A percentile compares a stretch with the other conserved stretches of the same genome.
These are phyloP conservation scores for Anthoscopus minutus DNA, from an alignment of 2,113 vertebrate species.

Conservation along the genomic window DNA sequence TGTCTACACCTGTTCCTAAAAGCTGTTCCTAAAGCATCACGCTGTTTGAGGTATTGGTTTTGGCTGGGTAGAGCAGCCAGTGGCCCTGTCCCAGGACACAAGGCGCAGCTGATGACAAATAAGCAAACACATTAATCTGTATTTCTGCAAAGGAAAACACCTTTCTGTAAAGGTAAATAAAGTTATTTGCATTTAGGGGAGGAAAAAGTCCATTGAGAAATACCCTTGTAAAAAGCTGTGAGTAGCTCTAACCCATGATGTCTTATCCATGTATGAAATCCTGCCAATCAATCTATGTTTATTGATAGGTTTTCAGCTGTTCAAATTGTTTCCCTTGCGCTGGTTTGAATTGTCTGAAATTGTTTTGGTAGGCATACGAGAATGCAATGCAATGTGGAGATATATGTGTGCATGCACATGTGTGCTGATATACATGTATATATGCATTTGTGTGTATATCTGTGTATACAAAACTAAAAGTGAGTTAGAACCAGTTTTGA, in stretches of 20 bases:
- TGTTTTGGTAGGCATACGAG: not conserved
- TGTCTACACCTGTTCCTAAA: not conserved
- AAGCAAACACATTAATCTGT: conserved; percentile 17
- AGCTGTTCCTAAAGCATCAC: not conserved
- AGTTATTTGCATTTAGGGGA: conserved; percentile 6
- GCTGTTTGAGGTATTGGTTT: not conserved
- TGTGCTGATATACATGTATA: too few relatives aligned
- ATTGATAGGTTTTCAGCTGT: not conserved
- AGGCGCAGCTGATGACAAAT: not conserved
- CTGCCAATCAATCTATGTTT: not conserved
- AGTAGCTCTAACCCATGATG: not conserved
- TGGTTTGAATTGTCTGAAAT: not conserved
- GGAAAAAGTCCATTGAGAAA: not conserved
- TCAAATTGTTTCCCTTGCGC: not conserved
- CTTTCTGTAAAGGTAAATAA: conserved; percentile 2
- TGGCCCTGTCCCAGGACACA: not conserved
- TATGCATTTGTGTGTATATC: not conserved
- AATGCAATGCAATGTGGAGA: not conserved
- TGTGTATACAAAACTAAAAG: not conserved
- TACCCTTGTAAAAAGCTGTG: not conserved
- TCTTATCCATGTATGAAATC: not conserved
- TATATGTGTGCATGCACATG: not conserved
- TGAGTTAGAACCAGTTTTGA: not conserved
- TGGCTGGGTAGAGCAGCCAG: not conserved
- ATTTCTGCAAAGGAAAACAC: conserved; percentile 24